Conservation (phyloP, 2,888 invertebrate genomes). For the Ochlodes sylvanus region DNA sequence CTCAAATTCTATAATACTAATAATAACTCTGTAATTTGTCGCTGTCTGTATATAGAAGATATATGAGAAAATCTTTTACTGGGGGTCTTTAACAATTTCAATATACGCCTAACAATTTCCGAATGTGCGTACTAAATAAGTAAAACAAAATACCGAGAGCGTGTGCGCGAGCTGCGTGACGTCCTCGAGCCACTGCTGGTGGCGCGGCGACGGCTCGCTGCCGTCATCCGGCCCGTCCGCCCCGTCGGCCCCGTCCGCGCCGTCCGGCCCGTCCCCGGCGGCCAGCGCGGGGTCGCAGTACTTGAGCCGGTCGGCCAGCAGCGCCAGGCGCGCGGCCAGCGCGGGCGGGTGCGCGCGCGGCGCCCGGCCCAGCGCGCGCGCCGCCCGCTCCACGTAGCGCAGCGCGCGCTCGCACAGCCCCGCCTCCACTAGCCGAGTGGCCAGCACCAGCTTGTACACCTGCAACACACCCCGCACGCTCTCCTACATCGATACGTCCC, state of each 20-base stretch:
- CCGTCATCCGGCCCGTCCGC: constrained; percentile 60
- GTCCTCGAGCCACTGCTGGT: too few relatives aligned
- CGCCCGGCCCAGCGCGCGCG: constrained; percentile 86
- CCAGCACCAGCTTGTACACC: constrained; percentile 94
- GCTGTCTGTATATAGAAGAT: too few relatives aligned
- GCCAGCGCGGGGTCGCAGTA: constrained; percentile 86
- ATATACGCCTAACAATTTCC: too few relatives aligned
- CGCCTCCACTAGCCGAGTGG: constrained; percentile 88
- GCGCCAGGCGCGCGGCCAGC: constrained; percentile 61
- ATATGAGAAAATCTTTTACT: too few relatives aligned
- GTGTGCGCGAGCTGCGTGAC: constrained; percentile 53
- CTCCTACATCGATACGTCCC: too few relatives aligned
- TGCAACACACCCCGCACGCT: constrained; percentile 67
- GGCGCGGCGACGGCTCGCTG: too few relatives aligned
- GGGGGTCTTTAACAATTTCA: too few relatives aligned
- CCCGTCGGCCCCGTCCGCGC: constrained; percentile 54
- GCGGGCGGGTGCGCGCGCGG: constrained; percentile 79
- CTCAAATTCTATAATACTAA: too few relatives aligned
- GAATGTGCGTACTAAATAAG: too few relatives aligned
- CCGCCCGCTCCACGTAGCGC: constrained; percentile 93
- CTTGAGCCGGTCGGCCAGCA: constrained; percentile 81
- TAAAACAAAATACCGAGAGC: constrained; percentile 53
- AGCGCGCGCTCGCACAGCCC: constrained; percentile 93
- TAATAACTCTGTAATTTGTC: too few relatives aligned
- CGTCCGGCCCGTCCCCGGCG: constrained; percentile 65